These are phyloP conservation scores for Zaprionus nigranus DNA, from an alignment of 1,140 invertebrate species.

Conservation along the genomic window DNA sequence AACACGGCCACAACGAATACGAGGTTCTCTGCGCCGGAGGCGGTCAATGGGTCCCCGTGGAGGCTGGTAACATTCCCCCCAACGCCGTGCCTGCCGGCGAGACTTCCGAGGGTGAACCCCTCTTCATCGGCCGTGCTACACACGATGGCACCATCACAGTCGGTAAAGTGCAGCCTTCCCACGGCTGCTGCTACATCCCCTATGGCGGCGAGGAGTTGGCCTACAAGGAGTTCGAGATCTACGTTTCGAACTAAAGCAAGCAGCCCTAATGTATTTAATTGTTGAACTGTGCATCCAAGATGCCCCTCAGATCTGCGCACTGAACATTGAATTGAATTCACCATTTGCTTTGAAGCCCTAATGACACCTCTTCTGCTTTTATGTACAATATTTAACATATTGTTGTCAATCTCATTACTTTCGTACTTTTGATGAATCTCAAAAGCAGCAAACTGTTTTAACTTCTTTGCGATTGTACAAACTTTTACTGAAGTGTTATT, in stretches of 20 bases:
- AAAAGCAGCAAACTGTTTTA: constrained; percentile 5
- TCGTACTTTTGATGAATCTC: constrained; percentile 39
- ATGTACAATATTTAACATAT: constrained; percentile 24
- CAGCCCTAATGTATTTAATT: constrained; percentile 33
- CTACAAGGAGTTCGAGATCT: constrained; percentile 91
- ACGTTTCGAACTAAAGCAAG: constrained; percentile 84
- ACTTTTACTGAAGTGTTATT: not conserved
- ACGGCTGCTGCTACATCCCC: constrained; percentile 90
- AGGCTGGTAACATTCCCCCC: constrained; percentile 88
- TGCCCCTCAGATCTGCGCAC: constrained; percentile 31
- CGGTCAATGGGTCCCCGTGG: constrained; percentile 87
- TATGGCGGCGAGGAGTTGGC: constrained; percentile 89
- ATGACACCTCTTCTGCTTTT: constrained; percentile 9
- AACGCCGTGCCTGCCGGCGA: constrained; percentile 90
- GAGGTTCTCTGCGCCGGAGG: constrained; percentile 88
- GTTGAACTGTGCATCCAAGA: constrained; percentile 40
- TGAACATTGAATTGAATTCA: constrained; percentile 26
- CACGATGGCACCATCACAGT: constrained; percentile 89
- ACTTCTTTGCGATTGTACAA: constrained; percentile 6
- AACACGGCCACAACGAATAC: constrained; percentile 90
- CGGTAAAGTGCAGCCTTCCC: constrained; percentile 90
- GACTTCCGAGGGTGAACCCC: constrained; percentile 90
- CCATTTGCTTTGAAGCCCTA: constrained; percentile 13
- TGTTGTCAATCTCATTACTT: constrained; percentile 26
- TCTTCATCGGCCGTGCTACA: constrained; percentile 89